Conservation (phyloP, 2,888 invertebrate genomes). For the Ochropleura leucogaster region DNA sequence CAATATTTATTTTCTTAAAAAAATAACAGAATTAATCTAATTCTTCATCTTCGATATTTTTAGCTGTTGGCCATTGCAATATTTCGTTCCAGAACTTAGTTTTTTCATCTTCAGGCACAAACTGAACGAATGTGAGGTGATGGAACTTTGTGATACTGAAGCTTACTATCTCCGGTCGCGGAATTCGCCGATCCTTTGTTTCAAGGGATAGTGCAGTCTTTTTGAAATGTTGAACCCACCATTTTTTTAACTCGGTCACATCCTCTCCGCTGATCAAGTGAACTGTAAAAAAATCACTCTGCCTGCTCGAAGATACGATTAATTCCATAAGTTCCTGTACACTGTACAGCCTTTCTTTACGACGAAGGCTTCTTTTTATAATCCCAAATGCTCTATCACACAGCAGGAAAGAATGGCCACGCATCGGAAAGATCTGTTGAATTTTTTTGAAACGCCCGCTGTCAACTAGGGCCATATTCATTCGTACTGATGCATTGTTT, state of each 20-base stretch:
- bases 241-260: constrained; percentile 30
- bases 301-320: constrained; percentile 40
- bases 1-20: constrained; percentile 4
- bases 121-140: constrained; percentile 20
- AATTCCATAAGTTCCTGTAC: constrained; percentile 31
- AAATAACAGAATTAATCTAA: constrained; percentile 5
- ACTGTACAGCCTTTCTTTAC: constrained; percentile 22
- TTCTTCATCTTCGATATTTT: constrained; percentile 10
- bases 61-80: constrained; percentile 13
- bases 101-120: constrained; percentile 9
- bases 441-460: constrained; percentile 8
- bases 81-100: constrained; percentile 1
- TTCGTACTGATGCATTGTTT: constrained; percentile 10
- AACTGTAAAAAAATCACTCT: constrained; percentile 39
- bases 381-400: constrained; percentile 13
- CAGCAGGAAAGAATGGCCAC: constrained; percentile 11
- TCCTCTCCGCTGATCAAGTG: constrained; percentile 24
- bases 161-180: constrained; percentile 27
- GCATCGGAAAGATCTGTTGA: constrained; percentile 7
- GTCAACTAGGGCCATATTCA: constrained; percentile 15
- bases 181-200: constrained; percentile 30
- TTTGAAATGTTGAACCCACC: constrained; percentile 35
- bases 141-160: constrained; percentile 34
- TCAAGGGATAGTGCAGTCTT: constrained; percentile 34
- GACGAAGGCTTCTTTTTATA: constrained; percentile 15